A percentile compares a stretch with the other conserved stretches of the same genome.
Conservation (phyloP, 2,888 invertebrate species). For the Stenichneumon culpator region DNA sequence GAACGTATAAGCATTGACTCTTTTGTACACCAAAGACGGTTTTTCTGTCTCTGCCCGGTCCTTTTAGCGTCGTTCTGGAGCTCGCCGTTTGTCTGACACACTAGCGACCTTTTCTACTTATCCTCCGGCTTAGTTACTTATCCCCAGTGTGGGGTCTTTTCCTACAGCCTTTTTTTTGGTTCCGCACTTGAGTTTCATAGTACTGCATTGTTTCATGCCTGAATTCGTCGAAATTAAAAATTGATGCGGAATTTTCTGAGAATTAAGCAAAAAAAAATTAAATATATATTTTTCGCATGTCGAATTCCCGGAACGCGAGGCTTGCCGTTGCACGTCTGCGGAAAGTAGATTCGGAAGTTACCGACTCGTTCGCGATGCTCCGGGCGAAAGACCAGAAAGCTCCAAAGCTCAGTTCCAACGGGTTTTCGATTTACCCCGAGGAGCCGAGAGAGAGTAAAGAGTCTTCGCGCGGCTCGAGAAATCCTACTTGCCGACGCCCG, state of each 20-base stretch:
- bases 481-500: constrained; percentile 66
- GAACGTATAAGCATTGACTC: neutral
- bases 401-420: constrained; percentile 51
- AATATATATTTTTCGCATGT: no score
- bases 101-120: constrained; percentile 43
- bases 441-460: constrained; percentile 14
- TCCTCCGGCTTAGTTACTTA: constrained; percentile 13
- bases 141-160: neutral
- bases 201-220: neutral
- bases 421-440: constrained; percentile 48
- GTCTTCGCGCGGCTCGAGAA: constrained; percentile 24
- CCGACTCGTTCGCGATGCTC: constrained; percentile 52
- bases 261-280: no score
- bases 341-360: constrained; percentile 34
- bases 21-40: neutral
- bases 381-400: constrained; percentile 52
- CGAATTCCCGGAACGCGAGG: neutral
- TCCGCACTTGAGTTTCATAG: neutral
- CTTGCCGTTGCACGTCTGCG: neutral
- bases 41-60: neutral
- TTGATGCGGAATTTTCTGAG: neutral
- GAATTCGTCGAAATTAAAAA: neutral
- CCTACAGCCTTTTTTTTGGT: neutral
- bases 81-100: constrained; percentile 17
- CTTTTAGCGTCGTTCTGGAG: constrained; percentile 7